These are phyloP conservation scores for Lamprologus ornatipinnis DNA, from an alignment of 2,113 vertebrate genomes.

Conservation along the genomic window DNA sequence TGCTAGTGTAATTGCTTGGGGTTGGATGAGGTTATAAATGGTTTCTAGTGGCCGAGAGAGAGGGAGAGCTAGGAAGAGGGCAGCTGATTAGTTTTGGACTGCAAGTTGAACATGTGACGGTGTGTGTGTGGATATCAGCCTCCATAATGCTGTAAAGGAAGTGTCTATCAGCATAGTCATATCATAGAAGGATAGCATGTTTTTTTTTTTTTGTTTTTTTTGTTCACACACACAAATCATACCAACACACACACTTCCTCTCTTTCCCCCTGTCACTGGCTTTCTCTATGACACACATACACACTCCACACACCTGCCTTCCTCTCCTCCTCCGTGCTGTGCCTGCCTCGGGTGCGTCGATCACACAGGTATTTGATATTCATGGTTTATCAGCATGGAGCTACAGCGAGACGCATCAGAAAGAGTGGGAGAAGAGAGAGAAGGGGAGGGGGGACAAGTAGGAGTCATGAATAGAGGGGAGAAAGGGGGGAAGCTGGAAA, in stretches of 20 bases:
- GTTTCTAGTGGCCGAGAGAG: slow-evolving; percentile 1
- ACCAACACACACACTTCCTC: neutral
- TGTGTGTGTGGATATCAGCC: neutral
- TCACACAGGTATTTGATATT: slow-evolving; percentile 53
- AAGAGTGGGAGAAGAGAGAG: neutral
- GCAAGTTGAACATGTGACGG: neutral
- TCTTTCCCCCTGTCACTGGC: neutral
- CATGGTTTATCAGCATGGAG: slow-evolving; percentile 48
- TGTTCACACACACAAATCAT: neutral
- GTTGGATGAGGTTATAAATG: slow-evolving; percentile 30
- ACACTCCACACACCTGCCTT: neutral
- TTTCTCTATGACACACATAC: neutral
- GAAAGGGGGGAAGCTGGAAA: neutral
- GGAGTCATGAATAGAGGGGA: neutral
- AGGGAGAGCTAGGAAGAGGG: neutral
- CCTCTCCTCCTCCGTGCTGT: neutral
- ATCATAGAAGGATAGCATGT: neutral
- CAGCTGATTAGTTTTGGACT: slow-evolving; percentile 7
- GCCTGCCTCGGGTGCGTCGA: neutral
- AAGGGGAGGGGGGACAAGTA: neutral
- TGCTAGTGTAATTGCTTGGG: slow-evolving; percentile 19
- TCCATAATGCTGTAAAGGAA: neutral
- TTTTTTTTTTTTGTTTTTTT: neutral
- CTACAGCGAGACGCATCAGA: slow-evolving; percentile 37
- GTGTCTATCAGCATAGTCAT: neutral